A percentile compares a stretch with the other conserved stretches of the same genome.
Evolutionary conservation across 2,797 vertebrate species (phyloP).

Genomic region (Malurus splendens): DNA sequence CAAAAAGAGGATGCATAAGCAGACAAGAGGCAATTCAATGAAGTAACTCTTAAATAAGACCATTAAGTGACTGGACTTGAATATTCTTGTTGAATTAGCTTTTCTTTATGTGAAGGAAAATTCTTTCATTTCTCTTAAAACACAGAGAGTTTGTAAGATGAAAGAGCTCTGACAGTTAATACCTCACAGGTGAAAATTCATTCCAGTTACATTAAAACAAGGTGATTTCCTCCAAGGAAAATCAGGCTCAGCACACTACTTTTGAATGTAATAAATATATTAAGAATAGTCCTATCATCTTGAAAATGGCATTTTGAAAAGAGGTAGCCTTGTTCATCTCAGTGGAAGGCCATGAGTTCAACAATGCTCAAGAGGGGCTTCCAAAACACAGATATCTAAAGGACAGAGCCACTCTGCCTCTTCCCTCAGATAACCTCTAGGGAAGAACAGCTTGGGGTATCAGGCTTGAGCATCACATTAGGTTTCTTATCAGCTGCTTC

Average conservation of each 20-base stretch:
- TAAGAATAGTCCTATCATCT: background rate
- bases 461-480: background rate
- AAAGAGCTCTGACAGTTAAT: background rate
- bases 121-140: background rate
- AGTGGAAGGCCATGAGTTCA: background rate
- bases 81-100: background rate
- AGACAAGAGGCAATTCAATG: background rate
- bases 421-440: constrained; percentile 8
- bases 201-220: background rate
- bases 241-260: background rate
- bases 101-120: background rate
- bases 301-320: background rate
- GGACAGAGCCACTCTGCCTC: background rate
- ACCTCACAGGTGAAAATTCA: background rate
- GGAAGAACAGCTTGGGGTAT: constrained; percentile 5
- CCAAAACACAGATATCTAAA: background rate
- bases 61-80: background rate
- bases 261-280: background rate
- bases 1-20: background rate
- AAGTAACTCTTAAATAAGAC: background rate
- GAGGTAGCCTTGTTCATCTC: background rate
- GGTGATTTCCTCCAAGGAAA: background rate
- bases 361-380: background rate
- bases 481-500: constrained; percentile 28
- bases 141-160: background rate